A percentile compares a stretch with the other conserved stretches of the same genome.
phyloP scores from a whole-genome alignment of 2,888 invertebrate genomes.

The Tineola bisselliella region DNA sequence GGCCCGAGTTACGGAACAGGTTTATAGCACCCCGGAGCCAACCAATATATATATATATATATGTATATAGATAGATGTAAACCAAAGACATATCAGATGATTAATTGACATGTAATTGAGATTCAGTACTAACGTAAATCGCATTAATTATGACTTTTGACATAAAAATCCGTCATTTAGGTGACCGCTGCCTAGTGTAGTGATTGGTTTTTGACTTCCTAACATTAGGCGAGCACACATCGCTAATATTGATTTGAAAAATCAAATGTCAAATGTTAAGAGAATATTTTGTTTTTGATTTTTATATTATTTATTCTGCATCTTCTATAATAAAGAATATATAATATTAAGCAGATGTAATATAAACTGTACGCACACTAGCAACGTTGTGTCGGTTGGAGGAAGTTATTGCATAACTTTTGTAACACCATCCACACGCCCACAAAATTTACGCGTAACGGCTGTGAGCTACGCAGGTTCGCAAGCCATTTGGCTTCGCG shows the following conservation, averaged over 20 bases:
- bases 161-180: too few relatives aligned
- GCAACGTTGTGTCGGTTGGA: not conserved
- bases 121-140: not conserved
- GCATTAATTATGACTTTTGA: not conserved
- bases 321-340: too few relatives aligned
- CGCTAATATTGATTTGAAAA: too few relatives aligned
- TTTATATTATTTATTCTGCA: too few relatives aligned
- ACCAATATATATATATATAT: slow-evolving; percentile 9
- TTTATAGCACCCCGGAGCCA: slow-evolving; percentile 12
- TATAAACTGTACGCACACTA: not conserved
- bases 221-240: too few relatives aligned
- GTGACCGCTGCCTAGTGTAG: too few relatives aligned
- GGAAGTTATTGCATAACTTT: not conserved
- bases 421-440: not conserved
- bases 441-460: not conserved
- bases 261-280: too few relatives aligned
- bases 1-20: slow-evolving; percentile 22
- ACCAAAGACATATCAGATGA: not conserved
- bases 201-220: too few relatives aligned
- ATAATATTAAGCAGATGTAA: not conserved
- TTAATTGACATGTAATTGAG: not conserved
- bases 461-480: not conserved
- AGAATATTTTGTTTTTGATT: too few relatives aligned
- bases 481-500: not conserved
- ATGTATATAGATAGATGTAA: not conserved